Conservation (phyloP, 1,140 invertebrate genomes). For the Agrypnia vestita region DNA sequence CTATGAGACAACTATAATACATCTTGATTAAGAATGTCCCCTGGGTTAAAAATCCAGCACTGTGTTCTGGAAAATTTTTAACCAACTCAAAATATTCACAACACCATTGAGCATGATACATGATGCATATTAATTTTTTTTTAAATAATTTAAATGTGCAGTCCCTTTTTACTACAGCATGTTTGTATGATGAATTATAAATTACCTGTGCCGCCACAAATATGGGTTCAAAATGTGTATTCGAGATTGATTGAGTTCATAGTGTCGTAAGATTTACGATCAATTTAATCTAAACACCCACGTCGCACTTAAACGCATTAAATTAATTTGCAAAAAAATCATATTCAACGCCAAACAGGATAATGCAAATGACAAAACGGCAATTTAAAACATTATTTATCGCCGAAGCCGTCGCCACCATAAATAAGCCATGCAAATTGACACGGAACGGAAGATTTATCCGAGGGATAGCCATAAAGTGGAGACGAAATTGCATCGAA, state of each 20-base stretch:
- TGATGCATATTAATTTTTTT: too few relatives aligned
- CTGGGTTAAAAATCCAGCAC: too few relatives aligned
- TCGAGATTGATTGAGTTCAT: neutral
- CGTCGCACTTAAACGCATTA: neutral
- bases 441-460: slow-evolving; percentile 14
- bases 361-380: slow-evolving; percentile 25
- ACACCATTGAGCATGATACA: too few relatives aligned
- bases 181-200: too few relatives aligned
- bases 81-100: too few relatives aligned
- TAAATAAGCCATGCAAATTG: slow-evolving; percentile 29
- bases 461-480: slow-evolving; percentile 8
- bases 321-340: slow-evolving; percentile 6
- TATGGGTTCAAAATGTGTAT: too few relatives aligned
- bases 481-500: slow-evolving; percentile 10
- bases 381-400: slow-evolving; percentile 11
- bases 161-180: too few relatives aligned
- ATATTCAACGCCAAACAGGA: neutral
- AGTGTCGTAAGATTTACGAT: neutral
- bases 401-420: neutral
- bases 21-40: too few relatives aligned
- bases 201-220: too few relatives aligned
- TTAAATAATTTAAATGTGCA: too few relatives aligned
- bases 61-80: too few relatives aligned
- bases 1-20: too few relatives aligned
- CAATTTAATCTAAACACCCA: neutral